Evolutionary conservation across 2,113 vertebrate genomes (phyloP), one percentile per base, ranked within the genome.

Genomic region (Hassar affinis): DNA sequence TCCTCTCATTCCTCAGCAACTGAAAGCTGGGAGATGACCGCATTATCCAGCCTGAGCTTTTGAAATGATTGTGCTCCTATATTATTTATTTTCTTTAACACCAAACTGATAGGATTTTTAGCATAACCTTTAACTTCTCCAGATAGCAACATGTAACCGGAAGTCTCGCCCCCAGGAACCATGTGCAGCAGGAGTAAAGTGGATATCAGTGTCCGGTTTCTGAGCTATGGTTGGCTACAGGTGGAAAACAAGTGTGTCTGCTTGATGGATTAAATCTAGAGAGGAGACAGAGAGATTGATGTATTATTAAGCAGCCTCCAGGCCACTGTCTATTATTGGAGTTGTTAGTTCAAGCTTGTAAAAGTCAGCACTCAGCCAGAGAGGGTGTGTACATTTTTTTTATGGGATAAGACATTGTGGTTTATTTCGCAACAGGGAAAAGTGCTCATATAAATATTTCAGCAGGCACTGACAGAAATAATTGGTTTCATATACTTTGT

Each of bases 241-340:
- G 68, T 35, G 56, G 52, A 18, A 61, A 49, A 82, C 47, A 25
- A 64, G 54, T 33, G 83, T 66, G 45, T 71, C 56, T 62, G 72
- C 18, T 68, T 71, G 79, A 69, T 78, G 75, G 79, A 78, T 72
- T 62, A 69, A 78, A 78, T 72, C 61, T 78, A 30, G 76, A 27
- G 77, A 52, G 1, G 11, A 83, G 51, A 79, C n/a, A 57, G 81
- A 84, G 15, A 74, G 51, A 79, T 42, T 80, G 85, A 86, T 87
- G 86, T 78, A 75, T 74, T 85, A 87, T 82, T 82, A 82, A 85
- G n/a, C 59, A 81, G 80, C 77, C 85, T 75, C 49, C 69, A 45
- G 75, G 59, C 75, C 27, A 59, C 61, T 15, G 68, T 47, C 76
- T 85, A 18, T 85, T 83, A 54, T 57, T 54, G 52, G 49, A 76